phyloP scores from a whole-genome alignment of 2,797 vertebrate genomes.

The Melopsittacus undulatus region DNA sequence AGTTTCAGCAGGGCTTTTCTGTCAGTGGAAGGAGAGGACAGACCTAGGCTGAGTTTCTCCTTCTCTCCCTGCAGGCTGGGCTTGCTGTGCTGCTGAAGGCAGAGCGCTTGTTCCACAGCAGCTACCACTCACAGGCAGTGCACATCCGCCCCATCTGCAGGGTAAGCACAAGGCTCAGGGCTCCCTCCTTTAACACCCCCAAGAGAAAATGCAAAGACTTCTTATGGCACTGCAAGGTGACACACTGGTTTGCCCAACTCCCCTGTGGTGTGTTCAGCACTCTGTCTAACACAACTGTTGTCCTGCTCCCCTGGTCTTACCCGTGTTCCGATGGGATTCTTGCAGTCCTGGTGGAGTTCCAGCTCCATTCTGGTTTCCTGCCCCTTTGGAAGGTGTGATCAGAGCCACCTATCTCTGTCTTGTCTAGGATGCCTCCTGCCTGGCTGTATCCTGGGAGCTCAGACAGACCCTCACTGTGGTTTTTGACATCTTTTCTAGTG shows the following conservation, averaged over 20 bases:
- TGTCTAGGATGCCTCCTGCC: constrained; percentile 82
- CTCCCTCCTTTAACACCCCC: background rate
- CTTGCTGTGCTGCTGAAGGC: constrained; percentile 93
- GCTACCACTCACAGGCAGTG: constrained; percentile 93
- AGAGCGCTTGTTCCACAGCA: constrained; percentile 95
- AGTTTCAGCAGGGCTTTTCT: background rate
- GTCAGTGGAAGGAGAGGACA: background rate
- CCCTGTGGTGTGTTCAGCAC: background rate
- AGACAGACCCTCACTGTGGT: constrained; percentile 93
- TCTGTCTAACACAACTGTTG: background rate
- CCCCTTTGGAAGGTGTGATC: background rate
- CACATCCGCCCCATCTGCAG: constrained; percentile 92
- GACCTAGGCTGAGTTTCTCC: background rate
- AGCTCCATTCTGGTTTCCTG: background rate
- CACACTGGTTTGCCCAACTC: background rate
- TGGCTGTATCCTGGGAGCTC: constrained; percentile 89
- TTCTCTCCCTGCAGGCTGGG: constrained; percentile 82
- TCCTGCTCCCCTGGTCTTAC: background rate
- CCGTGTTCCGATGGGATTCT: background rate
- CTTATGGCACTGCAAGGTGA: background rate
- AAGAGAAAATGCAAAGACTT: background rate
- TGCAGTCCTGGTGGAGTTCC: background rate
- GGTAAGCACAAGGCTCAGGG: constrained; percentile 62
- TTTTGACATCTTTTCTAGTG: constrained; percentile 88
- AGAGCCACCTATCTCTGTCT: background rate